Evolutionary conservation across 2,888 invertebrate genomes (phyloP).

Genomic region (Andricus quercusramuli): DNA sequence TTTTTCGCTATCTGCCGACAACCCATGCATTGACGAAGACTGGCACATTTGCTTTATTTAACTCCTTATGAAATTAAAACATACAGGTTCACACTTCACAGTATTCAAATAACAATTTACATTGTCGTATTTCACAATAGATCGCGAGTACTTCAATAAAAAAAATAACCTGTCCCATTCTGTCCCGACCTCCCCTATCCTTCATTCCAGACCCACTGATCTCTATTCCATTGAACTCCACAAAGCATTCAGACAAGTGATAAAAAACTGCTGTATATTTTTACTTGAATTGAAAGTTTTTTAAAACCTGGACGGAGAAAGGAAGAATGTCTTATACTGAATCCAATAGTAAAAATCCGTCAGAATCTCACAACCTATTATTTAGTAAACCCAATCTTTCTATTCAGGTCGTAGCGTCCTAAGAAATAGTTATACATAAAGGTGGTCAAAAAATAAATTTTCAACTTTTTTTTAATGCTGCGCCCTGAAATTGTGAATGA

Average conservation of each 20-base stretch:
- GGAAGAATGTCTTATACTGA: not conserved
- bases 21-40: too few relatives aligned
- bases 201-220: not conserved
- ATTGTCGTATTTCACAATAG: too few relatives aligned
- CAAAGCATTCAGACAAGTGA: not conserved
- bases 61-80: too few relatives aligned
- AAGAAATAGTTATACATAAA: not conserved
- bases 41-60: too few relatives aligned
- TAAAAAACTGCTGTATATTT: not conserved
- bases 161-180: too few relatives aligned
- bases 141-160: too few relatives aligned
- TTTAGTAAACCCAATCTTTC: conserved; percentile 19
- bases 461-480: too few relatives aligned
- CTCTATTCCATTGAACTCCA: not conserved
- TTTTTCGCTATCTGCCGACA: too few relatives aligned
- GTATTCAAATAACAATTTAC: too few relatives aligned
- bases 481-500: too few relatives aligned
- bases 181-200: not conserved
- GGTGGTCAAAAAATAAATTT: not conserved
- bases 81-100: too few relatives aligned
- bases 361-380: not conserved
- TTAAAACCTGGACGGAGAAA: not conserved
- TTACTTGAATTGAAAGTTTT: not conserved
- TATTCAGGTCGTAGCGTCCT: not conserved
- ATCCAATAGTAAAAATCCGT: not conserved